Conservation (phyloP, 2,797 vertebrate genomes). For the Setipinna tenuifilis region DNA sequence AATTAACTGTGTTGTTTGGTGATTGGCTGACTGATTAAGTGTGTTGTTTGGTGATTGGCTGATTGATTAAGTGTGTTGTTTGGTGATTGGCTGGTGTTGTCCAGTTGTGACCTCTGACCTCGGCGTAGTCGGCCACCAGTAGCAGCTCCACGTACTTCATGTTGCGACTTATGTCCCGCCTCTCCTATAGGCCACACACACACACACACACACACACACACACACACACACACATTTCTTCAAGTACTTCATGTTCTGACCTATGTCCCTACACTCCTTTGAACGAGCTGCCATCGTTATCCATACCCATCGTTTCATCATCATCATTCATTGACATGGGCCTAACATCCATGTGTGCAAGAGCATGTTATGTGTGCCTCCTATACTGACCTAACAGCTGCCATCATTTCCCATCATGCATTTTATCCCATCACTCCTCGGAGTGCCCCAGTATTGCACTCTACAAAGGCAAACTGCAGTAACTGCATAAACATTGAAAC, state of each 20-base stretch:
- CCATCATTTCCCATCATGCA: background rate
- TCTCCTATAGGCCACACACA: conserved; percentile 72
- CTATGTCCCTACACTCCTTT: no score
- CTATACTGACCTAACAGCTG: no score
- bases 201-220: conserved; percentile 14
- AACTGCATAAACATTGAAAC: no score
- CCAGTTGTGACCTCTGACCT: conserved; percentile 77
- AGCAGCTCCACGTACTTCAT: conserved; percentile 94
- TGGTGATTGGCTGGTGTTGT: background rate
- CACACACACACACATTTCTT: background rate
- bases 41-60: no score
- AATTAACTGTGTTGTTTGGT: background rate
- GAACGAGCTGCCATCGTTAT: background rate
- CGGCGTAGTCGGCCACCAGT: conserved; percentile 90
- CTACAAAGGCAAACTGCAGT: no score
- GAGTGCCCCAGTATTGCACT: no score
- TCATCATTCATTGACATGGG: no score
- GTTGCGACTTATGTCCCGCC: conserved; percentile 80
- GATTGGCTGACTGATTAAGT: no score
- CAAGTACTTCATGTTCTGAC: background rate
- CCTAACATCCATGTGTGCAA: no score
- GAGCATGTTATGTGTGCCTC: no score
- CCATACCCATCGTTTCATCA: no score
- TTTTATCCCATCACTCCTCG: background rate
- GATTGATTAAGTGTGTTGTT: background rate